Percentiles rank a stretch among this genome's conserved stretches.
Conservation (phyloP, 2,113 vertebrate genomes). For the Eudyptes chrysolophus region DNA sequence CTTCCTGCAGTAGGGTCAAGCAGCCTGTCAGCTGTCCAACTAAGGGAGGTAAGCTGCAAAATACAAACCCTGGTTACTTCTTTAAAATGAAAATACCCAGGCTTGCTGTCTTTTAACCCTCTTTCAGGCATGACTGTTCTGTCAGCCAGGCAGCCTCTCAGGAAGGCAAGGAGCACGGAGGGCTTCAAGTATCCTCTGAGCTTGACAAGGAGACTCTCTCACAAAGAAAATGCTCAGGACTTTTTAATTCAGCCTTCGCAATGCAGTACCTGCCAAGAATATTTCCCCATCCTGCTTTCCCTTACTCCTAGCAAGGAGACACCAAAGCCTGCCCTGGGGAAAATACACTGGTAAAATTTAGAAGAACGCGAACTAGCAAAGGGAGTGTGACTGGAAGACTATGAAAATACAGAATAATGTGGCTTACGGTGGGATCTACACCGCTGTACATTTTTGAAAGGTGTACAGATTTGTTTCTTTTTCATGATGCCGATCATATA, state of each 20-base stretch:
- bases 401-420: not conserved
- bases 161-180: not conserved
- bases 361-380: slow-evolving; percentile 4
- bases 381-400: slow-evolving; percentile 7
- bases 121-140: slow-evolving; percentile 31
- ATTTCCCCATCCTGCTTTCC: not conserved
- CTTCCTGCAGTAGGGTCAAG: not conserved
- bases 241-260: slow-evolving; percentile 2
- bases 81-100: not conserved
- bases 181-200: not conserved
- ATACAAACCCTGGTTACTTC: not conserved
- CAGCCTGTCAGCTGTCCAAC: not conserved
- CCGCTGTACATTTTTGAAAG: not conserved
- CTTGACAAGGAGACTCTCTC: not conserved
- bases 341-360: not conserved
- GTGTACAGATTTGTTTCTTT: not conserved
- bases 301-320: slow-evolving; percentile 2
- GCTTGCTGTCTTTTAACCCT: slow-evolving; percentile 5
- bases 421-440: not conserved
- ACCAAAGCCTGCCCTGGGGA: slow-evolving; percentile 19
- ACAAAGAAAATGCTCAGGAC: not conserved
- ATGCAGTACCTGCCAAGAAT: not conserved
- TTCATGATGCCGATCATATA: not conserved
- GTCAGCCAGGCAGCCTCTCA: slow-evolving; percentile 19
- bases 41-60: not conserved